These are phyloP conservation scores for Ascidia mentula DNA, from an alignment of 23 tunicate species.

Conservation along the genomic window DNA sequence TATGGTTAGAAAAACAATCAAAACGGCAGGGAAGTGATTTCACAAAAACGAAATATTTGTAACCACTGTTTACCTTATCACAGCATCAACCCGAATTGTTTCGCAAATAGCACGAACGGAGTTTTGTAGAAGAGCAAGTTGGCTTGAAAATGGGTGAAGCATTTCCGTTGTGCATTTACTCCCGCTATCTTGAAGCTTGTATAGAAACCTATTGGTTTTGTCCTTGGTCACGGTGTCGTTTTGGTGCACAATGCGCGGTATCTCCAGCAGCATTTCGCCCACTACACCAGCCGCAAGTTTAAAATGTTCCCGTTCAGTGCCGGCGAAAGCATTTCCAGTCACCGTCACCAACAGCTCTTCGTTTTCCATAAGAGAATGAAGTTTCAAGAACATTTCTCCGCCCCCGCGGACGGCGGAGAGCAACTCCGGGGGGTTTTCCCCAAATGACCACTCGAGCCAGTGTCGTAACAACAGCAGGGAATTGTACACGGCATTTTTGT, in stretches of 20 bases:
- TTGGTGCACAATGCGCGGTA: neutral
- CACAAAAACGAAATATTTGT: too few relatives aligned
- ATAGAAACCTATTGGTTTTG: neutral
- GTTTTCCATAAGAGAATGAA: neutral
- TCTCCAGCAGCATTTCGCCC: neutral
- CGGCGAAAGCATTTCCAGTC: neutral
- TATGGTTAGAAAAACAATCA: too few relatives aligned
- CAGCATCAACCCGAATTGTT: neutral
- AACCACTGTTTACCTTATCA: neutral
- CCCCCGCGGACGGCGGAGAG: neutral
- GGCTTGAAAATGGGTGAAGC: neutral
- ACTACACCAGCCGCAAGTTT: neutral
- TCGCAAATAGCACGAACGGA: neutral
- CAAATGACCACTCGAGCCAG: neutral
- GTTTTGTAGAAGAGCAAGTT: neutral
- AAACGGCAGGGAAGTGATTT: too few relatives aligned
- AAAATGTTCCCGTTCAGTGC: neutral
- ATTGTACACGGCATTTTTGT: neutral
- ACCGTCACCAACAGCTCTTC: neutral
- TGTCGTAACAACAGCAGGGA: neutral
- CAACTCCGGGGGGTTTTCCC: neutral
- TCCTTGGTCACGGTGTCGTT: neutral
- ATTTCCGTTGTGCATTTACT: neutral
- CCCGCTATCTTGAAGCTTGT: neutral
- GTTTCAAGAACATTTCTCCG: neutral